Percentiles rank a stretch among this genome's conserved stretches.
Conservation (phyloP, 1,140 invertebrate genomes). For the Formica exsecta region DNA sequence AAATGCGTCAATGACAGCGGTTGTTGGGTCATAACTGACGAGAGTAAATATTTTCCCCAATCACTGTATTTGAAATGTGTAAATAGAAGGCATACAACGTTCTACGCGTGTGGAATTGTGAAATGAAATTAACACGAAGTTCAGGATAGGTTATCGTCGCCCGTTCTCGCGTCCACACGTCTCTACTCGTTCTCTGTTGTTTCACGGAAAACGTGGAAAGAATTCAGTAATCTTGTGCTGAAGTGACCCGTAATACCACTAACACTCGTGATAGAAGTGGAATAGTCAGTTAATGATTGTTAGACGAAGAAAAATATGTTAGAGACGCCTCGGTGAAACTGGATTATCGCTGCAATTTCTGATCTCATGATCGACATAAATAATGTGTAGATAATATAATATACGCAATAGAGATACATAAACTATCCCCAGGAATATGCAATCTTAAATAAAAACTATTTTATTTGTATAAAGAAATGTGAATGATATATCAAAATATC, state of each 20-base stretch:
- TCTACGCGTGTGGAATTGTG: conserved; percentile 29
- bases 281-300: not conserved
- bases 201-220: conserved; percentile 21
- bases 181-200: not conserved
- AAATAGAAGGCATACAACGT: conserved; percentile 53
- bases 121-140: conserved; percentile 70
- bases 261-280: not conserved
- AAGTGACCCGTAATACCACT: not conserved
- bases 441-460: not conserved
- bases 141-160: conserved; percentile 70
- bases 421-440: too few relatives aligned
- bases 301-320: not conserved
- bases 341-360: conserved; percentile 3
- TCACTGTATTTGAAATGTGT: not conserved
- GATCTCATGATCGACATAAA: not conserved
- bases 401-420: too few relatives aligned
- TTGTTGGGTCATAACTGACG: not conserved
- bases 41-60: conserved; percentile 40
- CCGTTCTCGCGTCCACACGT: not conserved
- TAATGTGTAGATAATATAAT: conserved; percentile 9
- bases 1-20: not conserved
- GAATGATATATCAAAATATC: not conserved
- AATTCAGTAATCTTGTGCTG: conserved; percentile 44
- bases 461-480: conserved; percentile 18
- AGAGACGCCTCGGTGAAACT: not conserved